These are phyloP conservation scores for Serranus cabrilla DNA, from an alignment of 2,797 vertebrate genomes.

Conservation along the genomic window DNA sequence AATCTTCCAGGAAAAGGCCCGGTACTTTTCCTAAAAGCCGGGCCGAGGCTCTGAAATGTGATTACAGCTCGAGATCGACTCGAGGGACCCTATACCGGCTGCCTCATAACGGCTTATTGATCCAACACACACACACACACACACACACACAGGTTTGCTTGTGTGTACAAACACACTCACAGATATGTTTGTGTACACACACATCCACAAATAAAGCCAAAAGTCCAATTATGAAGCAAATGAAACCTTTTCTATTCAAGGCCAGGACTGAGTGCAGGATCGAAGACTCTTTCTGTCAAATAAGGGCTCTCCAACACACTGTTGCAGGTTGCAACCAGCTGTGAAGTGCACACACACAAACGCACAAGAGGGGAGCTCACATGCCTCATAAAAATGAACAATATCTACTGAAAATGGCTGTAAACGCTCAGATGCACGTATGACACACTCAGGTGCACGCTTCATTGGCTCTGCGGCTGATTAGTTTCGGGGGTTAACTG, in stretches of 20 bases:
- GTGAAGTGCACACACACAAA: background rate
- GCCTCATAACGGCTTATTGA: slow-evolving; percentile 83
- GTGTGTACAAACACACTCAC: no score
- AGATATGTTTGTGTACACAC: background rate
- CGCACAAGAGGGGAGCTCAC: background rate
- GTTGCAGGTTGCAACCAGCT: slow-evolving; percentile 19
- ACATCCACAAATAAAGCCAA: slow-evolving; percentile 36
- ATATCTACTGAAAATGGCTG: slow-evolving; percentile 13
- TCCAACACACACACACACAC: slow-evolving; percentile 46
- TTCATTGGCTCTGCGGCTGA: slow-evolving; percentile 40
- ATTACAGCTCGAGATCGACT: slow-evolving; percentile 79
- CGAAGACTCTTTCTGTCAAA: slow-evolving; percentile 55
- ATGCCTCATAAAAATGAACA: slow-evolving; percentile 8
- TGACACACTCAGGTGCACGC: slow-evolving; percentile 25
- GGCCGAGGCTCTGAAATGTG: slow-evolving; percentile 71
- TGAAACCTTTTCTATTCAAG: slow-evolving; percentile 72
- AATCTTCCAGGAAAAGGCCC: slow-evolving; percentile 58
- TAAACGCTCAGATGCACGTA: background rate
- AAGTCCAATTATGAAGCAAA: slow-evolving; percentile 74
- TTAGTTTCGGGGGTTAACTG: slow-evolving; percentile 69
- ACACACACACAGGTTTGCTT: slow-evolving; percentile 20
- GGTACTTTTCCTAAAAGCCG: slow-evolving; percentile 45
- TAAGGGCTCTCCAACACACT: slow-evolving; percentile 35
- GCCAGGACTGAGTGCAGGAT: slow-evolving; percentile 57
- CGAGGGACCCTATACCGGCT: slow-evolving; percentile 60